phyloP scores from a whole-genome alignment of 2,888 invertebrate genomes.

The Parnassius apollo region DNA sequence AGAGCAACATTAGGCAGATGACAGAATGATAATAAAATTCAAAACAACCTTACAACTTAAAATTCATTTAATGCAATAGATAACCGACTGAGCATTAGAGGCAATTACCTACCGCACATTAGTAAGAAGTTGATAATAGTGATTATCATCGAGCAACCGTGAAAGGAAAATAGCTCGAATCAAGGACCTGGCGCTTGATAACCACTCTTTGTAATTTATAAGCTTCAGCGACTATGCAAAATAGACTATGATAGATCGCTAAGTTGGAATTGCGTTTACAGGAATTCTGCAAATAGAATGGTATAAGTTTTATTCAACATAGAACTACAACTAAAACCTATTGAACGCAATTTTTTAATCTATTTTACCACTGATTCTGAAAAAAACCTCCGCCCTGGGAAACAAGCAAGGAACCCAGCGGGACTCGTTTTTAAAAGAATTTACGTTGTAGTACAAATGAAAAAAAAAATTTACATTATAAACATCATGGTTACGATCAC shows the following conservation, averaged over 20 bases:
- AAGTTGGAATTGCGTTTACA: neutral
- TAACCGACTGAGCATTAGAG: neutral
- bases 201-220: slow-evolving; percentile 14
- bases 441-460: too few relatives aligned
- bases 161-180: slow-evolving; percentile 14
- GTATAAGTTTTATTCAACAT: too few relatives aligned
- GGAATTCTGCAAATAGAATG: neutral
- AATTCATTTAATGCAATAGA: slow-evolving; percentile 3
- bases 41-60: neutral
- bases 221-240: slow-evolving; percentile 17
- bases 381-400: too few relatives aligned
- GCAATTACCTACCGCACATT: slow-evolving; percentile 14
- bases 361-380: too few relatives aligned
- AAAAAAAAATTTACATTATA: too few relatives aligned
- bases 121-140: slow-evolving; percentile 8
- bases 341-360: too few relatives aligned
- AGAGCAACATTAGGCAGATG: slow-evolving; percentile 9
- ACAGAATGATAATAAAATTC: slow-evolving; percentile 8
- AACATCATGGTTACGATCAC: too few relatives aligned
- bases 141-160: slow-evolving; percentile 2
- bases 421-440: too few relatives aligned
- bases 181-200: slow-evolving; percentile 4
- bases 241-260: slow-evolving; percentile 10
- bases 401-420: too few relatives aligned
- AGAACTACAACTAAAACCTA: too few relatives aligned